These are phyloP conservation scores for Channa striata DNA, from an alignment of 2,797 vertebrate genomes.

Conservation along the genomic window DNA sequence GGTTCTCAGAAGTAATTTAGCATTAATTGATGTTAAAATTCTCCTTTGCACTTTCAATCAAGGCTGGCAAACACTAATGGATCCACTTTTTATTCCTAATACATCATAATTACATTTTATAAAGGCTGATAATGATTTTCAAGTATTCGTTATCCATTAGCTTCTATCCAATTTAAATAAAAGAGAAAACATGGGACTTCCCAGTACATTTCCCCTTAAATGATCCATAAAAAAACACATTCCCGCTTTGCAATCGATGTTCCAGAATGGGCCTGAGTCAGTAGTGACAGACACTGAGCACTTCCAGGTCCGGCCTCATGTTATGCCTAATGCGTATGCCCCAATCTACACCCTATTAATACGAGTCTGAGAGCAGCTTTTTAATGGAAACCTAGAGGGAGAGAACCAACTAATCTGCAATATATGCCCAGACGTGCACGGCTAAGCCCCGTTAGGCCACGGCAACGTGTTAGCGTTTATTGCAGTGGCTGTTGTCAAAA, in stretches of 20 bases:
- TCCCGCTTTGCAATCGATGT: slow-evolving; percentile 33
- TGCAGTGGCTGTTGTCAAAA: slow-evolving; percentile 44
- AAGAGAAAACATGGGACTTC: slow-evolving; percentile 23
- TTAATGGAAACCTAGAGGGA: slow-evolving; percentile 28
- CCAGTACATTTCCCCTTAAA: slow-evolving; percentile 57
- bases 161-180: slow-evolving; percentile 49
- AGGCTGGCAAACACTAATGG: slow-evolving; percentile 36
- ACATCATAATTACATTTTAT: slow-evolving; percentile 38
- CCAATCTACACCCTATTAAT: slow-evolving; percentile 47
- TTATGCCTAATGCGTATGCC: slow-evolving; percentile 57
- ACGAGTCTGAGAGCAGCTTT: slow-evolving; percentile 18
- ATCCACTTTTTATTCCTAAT: slow-evolving; percentile 18
- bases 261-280: slow-evolving; percentile 36
- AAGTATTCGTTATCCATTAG: slow-evolving; percentile 38
- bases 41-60: slow-evolving; percentile 45
- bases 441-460: slow-evolving; percentile 35
- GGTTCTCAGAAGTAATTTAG: slow-evolving; percentile 42
- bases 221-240: slow-evolving; percentile 55
- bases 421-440: slow-evolving; percentile 14
- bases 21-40: slow-evolving; percentile 49
- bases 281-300: slow-evolving; percentile 45
- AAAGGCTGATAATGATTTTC: slow-evolving; percentile 41
- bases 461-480: slow-evolving; percentile 48
- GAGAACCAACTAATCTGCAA: slow-evolving; percentile 23
- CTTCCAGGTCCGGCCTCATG: slow-evolving; percentile 39